A percentile compares a stretch with the other conserved stretches of the same genome.
phyloP scores from a whole-genome alignment of 2,113 vertebrate species.

The Cacatua alba region DNA sequence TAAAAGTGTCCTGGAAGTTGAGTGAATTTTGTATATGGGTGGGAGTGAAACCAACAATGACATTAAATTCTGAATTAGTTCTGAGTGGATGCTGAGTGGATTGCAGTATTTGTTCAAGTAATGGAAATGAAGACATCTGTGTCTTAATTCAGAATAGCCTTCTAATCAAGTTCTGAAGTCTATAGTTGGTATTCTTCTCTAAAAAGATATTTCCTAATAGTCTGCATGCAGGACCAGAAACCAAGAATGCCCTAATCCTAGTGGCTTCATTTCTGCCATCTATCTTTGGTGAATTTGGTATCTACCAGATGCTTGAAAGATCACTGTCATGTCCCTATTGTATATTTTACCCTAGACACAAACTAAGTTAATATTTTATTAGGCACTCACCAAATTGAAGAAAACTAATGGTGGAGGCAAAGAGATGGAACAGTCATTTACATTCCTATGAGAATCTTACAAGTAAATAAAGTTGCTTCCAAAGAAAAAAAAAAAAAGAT shows the following conservation, averaged over 20 bases:
- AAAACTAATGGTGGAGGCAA: not conserved
- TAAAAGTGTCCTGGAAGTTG: not conserved
- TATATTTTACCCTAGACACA: not conserved
- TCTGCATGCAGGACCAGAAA: not conserved
- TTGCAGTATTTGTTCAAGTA: not conserved
- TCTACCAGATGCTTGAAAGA: not conserved
- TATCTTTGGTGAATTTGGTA: not conserved
- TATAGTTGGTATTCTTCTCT: not conserved
- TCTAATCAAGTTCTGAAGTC: not conserved
- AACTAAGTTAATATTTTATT: not conserved
- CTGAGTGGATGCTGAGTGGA: not conserved
- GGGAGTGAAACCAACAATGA: not conserved
- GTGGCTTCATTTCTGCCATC: not conserved
- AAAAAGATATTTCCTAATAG: not conserved
- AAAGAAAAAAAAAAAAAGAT: not conserved
- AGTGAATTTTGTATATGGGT: not conserved
- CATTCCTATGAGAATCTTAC: conserved; percentile 21
- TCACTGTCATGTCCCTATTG: not conserved
- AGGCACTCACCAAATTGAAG: not conserved
- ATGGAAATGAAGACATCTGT: not conserved
- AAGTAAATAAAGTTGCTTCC: conserved; percentile 37
- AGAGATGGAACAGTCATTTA: not conserved
- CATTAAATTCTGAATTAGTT: not conserved
- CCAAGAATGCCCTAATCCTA: not conserved
- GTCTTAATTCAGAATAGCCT: not conserved